These are phyloP conservation scores for Hypselothyrea guttata DNA, from an alignment of 2,888 invertebrate species.

Conservation along the genomic window DNA sequence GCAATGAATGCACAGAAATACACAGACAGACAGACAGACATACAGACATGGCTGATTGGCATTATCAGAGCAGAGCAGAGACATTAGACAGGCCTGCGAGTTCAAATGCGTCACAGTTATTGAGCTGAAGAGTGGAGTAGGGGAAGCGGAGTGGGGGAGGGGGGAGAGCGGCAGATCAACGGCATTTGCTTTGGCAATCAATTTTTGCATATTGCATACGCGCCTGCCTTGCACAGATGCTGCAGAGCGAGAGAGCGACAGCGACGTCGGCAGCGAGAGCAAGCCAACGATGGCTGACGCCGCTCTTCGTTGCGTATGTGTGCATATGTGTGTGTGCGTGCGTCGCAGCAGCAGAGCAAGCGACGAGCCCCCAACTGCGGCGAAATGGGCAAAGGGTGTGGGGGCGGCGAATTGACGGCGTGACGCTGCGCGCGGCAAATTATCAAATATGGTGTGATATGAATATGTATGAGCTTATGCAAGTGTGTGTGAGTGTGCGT, in stretches of 20 bases:
- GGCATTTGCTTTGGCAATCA: conserved; percentile 45
- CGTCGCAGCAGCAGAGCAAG: conserved; percentile 35
- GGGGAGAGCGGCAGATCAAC: conserved; percentile 39
- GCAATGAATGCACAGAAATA: conserved; percentile 33
- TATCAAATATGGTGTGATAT: conserved; percentile 27
- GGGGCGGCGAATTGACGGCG: conserved; percentile 20
- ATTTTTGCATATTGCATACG: conserved; percentile 44
- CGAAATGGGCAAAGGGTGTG: conserved; percentile 43
- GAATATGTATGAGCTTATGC: conserved; percentile 2
- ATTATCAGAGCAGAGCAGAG: conserved; percentile 44
- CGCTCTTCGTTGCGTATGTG: conserved; percentile 37
- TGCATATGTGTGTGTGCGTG: conserved; percentile 27
- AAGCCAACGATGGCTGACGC: background rate
- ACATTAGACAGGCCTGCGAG: conserved; percentile 16
- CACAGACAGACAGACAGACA: conserved; percentile 7
- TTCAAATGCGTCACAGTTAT: conserved; percentile 60
- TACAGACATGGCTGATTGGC: conserved; percentile 9
- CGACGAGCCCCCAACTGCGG: conserved; percentile 69
- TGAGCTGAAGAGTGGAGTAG: background rate
- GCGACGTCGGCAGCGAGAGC: conserved; percentile 11
- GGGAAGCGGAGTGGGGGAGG: background rate
- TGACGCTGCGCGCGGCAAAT: conserved; percentile 43
- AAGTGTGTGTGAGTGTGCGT: conserved; percentile 3
- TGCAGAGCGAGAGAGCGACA: conserved; percentile 27
- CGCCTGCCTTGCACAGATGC: conserved; percentile 43